Evolutionary conservation across 2,888 invertebrate species (phyloP), one percentile per base, ranked within the genome.

Genomic region (Druceiella hillmani): DNA sequence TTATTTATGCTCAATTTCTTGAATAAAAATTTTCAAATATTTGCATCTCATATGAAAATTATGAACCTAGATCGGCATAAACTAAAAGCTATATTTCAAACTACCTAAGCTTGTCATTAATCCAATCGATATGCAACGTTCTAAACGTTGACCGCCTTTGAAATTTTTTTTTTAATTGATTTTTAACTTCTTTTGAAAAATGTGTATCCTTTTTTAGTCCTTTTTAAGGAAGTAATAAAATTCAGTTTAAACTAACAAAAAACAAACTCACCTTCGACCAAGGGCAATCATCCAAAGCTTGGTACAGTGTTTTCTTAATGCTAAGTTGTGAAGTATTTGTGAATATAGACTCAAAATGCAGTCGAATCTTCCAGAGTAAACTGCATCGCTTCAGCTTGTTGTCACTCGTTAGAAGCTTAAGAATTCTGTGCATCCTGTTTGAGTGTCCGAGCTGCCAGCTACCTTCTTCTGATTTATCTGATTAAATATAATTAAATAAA

Each of bases 181-280:
- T n/a, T n/a, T n/a, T n/a, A n/a, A n/a, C n/a, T n/a, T n/a, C n/a
- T n/a, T n/a, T n/a, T n/a, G n/a, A n/a, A n/a, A n/a, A n/a, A n/a
- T n/a, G n/a, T 20, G 22, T 20, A 20, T 7, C 22, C 22, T 20
- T 20, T 20, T 20, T 20, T 20, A 7, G 22, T 7, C n/a, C 6
- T 6, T 7, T n/a, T 20, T 7, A 20, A 20, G 6, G n/a, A 20
- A 20, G n/a, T 20, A 20, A 20, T 20, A 20, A n/a, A 20, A 20
- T 7, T 20, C n/a, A n/a, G 6, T 27, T 10, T 27, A n/a, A n/a
- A n/a, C n/a, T n/a, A n/a, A n/a, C n/a, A n/a, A n/a, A n/a, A n/a
- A n/a, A n/a, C n/a, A n/a, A n/a, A n/a, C n/a, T 49, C 57, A 76
- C 75, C 58, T 79, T 79, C 35, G 76, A 64, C 79, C 79, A 79